A percentile compares a stretch with the other conserved stretches of the same genome.
Evolutionary conservation across 2,888 invertebrate species (phyloP).

Genomic region (Gastrophysa polygoni): DNA sequence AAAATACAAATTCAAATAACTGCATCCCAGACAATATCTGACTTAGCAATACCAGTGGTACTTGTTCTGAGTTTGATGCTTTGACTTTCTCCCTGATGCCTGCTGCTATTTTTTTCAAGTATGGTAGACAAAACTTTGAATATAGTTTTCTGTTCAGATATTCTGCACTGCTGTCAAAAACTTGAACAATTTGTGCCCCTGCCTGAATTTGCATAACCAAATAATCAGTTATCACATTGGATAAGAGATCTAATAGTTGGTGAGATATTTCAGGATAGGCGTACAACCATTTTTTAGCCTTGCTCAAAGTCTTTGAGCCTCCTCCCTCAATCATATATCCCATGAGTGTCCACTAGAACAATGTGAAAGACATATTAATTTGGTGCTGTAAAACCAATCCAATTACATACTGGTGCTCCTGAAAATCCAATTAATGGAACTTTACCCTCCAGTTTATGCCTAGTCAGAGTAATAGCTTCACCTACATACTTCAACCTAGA

Average conservation of each 20-base stretch:
- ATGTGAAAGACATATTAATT: too few relatives aligned
- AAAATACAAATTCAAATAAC: slow-evolving; percentile 41
- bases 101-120: slow-evolving; percentile 75
- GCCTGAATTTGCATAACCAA: slow-evolving; percentile 86
- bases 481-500: slow-evolving; percentile 84
- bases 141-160: slow-evolving; percentile 83
- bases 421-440: slow-evolving; percentile 95
- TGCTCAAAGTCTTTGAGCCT: slow-evolving; percentile 89
- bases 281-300: slow-evolving; percentile 89
- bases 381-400: too few relatives aligned
- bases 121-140: slow-evolving; percentile 69
- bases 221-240: slow-evolving; percentile 84
- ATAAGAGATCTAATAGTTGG: slow-evolving; percentile 75
- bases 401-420: slow-evolving; percentile 79
- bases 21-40: too few relatives aligned
- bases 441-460: slow-evolving; percentile 85
- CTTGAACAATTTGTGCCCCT: slow-evolving; percentile 86
- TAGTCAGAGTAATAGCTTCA: slow-evolving; percentile 92
- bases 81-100: slow-evolving; percentile 70
- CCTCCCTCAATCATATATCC: slow-evolving; percentile 98
- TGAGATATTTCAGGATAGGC: slow-evolving; percentile 79
- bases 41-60: slow-evolving; percentile 95
- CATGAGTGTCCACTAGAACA: slow-evolving; percentile 91
- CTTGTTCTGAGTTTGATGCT: slow-evolving; percentile 67
- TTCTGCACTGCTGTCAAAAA: slow-evolving; percentile 96